Evolutionary conservation across 2,888 invertebrate genomes (phyloP).

Genomic region (Crepidodera aurea): DNA sequence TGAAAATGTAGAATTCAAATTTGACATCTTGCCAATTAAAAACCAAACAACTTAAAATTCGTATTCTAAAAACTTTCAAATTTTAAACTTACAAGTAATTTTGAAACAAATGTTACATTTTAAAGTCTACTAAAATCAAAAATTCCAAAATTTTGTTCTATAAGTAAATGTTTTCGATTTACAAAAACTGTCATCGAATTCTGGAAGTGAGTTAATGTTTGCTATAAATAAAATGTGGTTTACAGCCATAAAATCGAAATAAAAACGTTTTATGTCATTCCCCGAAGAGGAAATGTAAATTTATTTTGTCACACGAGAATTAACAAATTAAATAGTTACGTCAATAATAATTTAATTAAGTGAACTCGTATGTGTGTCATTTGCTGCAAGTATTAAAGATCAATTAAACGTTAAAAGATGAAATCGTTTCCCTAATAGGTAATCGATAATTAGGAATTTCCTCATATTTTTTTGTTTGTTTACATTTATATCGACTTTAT

Average conservation of each 20-base stretch:
- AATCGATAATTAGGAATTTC: not conserved
- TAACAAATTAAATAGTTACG: constrained; percentile 18
- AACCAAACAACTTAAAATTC: no score
- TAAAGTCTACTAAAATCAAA: no score
- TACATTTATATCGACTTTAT: no score
- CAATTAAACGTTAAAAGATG: not conserved
- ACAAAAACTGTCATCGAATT: no score
- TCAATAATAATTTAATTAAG: constrained; percentile 22
- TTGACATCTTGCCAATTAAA: no score
- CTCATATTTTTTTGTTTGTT: not conserved
- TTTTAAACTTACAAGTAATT: no score
- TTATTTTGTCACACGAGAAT: constrained; percentile 29
- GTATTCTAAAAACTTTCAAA: no score
- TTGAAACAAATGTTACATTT: no score
- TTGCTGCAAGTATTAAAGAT: not conserved
- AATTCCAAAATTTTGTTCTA: no score
- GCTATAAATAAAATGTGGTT: not conserved
- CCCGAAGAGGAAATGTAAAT: constrained; percentile 21
- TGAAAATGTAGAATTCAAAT: no score
- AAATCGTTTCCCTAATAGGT: not conserved
- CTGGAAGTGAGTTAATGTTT: no score
- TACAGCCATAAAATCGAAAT: not conserved
- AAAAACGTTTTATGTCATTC: constrained; percentile 3
- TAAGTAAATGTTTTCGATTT: no score
- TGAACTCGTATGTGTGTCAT: constrained; percentile 11